These are phyloP conservation scores for Pararge aegeria DNA, from an alignment of 1,140 invertebrate species.

Conservation along the genomic window DNA sequence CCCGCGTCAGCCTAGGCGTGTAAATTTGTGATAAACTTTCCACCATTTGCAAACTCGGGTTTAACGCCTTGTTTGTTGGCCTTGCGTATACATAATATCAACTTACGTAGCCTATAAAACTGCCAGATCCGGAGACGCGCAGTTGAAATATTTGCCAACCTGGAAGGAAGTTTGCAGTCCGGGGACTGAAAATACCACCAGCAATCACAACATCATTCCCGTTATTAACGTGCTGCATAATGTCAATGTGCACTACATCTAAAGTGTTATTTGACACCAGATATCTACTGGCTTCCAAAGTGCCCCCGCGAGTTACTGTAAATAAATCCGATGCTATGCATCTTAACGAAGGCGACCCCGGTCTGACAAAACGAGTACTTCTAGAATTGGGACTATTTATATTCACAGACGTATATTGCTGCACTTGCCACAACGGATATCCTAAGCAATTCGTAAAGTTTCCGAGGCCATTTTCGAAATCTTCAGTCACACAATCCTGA, in stretches of 20 bases:
- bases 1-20: no score
- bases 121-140: background rate
- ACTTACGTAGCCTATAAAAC: background rate
- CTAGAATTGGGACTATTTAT: constrained; percentile 21
- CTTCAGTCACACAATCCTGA: background rate
- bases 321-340: constrained; percentile 9
- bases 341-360: background rate
- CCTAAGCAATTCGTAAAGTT: background rate
- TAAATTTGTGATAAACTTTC: no score
- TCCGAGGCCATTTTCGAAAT: background rate
- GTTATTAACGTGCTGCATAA: background rate
- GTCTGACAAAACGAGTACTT: background rate
- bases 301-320: constrained; percentile 27
- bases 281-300: constrained; percentile 30
- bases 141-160: background rate
- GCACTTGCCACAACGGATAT: background rate
- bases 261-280: background rate
- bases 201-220: background rate
- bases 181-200: background rate
- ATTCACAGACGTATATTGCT: constrained; percentile 18
- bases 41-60: no score
- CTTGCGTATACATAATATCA: background rate
- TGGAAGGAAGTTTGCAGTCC: background rate
- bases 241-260: background rate
- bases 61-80: no score